A percentile compares a stretch with the other conserved stretches of the same genome.
Evolutionary conservation across 2,888 invertebrate genomes (phyloP).

Genomic region (Heliconius ethilla): DNA sequence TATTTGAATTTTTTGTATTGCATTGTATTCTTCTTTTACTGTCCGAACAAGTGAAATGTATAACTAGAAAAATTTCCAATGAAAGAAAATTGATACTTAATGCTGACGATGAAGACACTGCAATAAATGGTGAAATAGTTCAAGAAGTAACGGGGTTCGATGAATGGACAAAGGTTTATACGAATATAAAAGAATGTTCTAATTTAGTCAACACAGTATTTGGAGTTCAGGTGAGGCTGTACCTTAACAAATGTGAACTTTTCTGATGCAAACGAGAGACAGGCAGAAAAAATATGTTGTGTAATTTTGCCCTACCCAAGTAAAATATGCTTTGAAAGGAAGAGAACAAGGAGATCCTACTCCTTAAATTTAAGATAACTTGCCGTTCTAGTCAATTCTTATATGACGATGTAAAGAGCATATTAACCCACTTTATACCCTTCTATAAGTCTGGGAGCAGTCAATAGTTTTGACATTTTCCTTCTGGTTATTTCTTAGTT

Average conservation of each 20-base stretch:
- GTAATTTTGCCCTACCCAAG: too few relatives aligned
- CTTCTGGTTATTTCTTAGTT: too few relatives aligned
- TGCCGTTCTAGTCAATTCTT: too few relatives aligned
- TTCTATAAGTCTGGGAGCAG: too few relatives aligned
- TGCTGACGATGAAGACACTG: not conserved
- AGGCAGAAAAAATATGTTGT: not conserved
- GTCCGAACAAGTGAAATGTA: constrained; percentile 26
- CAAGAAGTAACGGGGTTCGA: constrained; percentile 20
- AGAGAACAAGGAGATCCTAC: too few relatives aligned
- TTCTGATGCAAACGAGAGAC: not conserved
- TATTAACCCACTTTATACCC: too few relatives aligned
- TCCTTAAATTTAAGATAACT: too few relatives aligned
- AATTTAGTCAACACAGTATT: constrained; percentile 29
- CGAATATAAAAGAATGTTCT: constrained; percentile 25
- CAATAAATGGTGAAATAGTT: not conserved
- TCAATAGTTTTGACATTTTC: too few relatives aligned
- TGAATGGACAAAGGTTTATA: constrained; percentile 24
- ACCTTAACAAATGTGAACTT: not conserved
- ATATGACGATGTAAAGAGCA: too few relatives aligned
- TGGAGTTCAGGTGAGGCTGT: constrained; percentile 26
- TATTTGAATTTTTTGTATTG: constrained; percentile 10
- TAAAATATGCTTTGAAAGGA: too few relatives aligned
- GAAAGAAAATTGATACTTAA: not conserved
- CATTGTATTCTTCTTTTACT: not conserved
- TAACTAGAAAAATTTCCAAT: constrained; percentile 20